phyloP scores from a whole-genome alignment of 2,113 vertebrate species.

The Cephalopholis sonnerati region DNA sequence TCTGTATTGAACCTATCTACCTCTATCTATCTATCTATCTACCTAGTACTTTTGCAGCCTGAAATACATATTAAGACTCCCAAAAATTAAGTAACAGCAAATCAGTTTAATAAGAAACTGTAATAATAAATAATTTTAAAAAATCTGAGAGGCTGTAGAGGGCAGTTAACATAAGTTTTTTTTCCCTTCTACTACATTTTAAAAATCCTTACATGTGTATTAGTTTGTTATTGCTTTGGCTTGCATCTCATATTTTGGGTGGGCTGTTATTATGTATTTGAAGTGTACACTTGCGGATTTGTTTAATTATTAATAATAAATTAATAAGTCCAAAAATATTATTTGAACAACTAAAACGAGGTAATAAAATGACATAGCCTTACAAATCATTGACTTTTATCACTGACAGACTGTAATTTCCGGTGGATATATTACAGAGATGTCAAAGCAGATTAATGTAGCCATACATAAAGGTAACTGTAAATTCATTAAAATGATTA shows the following conservation, averaged over 20 bases:
- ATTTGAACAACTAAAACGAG: not conserved
- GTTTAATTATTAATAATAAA: not conserved
- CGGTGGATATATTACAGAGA: not conserved
- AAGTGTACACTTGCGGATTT: not conserved
- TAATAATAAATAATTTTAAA: not conserved
- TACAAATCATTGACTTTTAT: not conserved
- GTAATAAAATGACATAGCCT: not conserved
- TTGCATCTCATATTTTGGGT: not conserved
- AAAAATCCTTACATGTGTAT: not conserved
- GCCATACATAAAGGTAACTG: no score
- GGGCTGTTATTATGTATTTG: not conserved
- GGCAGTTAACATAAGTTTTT: not conserved
- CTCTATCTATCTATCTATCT: not conserved
- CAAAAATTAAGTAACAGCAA: no score
- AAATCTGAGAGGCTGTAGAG: not conserved
- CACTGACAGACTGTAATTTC: not conserved
- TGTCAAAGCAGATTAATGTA: conserved; percentile 3
- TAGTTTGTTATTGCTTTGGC: not conserved
- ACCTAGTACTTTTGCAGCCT: not conserved
- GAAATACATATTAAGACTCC: not conserved
- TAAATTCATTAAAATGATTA: not conserved
- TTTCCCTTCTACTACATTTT: not conserved
- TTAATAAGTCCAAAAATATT: not conserved
- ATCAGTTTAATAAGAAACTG: not conserved
- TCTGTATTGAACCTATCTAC: not conserved